Percentiles rank a stretch among this genome's conserved stretches.
Evolutionary conservation across 2,888 invertebrate genomes (phyloP).

Genomic region (Sinodicranocentrus sp.): DNA sequence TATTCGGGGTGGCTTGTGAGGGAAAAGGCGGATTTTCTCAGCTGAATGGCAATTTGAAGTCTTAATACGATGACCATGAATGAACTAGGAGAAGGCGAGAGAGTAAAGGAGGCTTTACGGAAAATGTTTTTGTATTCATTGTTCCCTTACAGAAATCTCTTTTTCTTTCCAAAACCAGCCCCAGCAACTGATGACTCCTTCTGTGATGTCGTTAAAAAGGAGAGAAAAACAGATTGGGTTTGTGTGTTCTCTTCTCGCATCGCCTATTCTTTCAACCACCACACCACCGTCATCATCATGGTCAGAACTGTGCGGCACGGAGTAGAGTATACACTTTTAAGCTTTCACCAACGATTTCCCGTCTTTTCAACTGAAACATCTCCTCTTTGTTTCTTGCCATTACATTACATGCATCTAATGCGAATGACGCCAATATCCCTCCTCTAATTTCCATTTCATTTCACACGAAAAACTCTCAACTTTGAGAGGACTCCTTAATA

Average conservation of each 20-base stretch:
- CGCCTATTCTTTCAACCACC: neutral
- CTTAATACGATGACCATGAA: constrained; percentile 59
- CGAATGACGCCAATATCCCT: constrained; percentile 40
- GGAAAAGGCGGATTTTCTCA: constrained; percentile 50
- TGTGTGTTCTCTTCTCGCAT: neutral
- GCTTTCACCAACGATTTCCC: constrained; percentile 54
- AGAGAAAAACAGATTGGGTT: constrained; percentile 58
- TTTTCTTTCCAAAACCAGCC: no score
- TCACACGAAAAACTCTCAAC: constrained; percentile 28
- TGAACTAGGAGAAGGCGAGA: constrained; percentile 27
- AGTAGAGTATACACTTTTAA: constrained; percentile 13
- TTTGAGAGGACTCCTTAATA: neutral
- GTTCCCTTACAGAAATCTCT: no score
- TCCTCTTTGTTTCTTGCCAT: constrained; percentile 19
- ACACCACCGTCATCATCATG: constrained; percentile 17
- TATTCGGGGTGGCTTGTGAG: constrained; percentile 14
- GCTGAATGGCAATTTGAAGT: constrained; percentile 49
- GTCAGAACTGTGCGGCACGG: neutral
- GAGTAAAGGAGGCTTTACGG: neutral
- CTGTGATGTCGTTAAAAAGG: constrained; percentile 61
- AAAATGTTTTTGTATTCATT: constrained; percentile 50
- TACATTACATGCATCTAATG: neutral
- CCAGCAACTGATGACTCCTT: neutral
- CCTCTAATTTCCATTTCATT: constrained; percentile 58
- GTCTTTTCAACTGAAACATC: neutral